phyloP scores from a whole-genome alignment of 2,888 invertebrate genomes.

The Heliconius aoede region DNA sequence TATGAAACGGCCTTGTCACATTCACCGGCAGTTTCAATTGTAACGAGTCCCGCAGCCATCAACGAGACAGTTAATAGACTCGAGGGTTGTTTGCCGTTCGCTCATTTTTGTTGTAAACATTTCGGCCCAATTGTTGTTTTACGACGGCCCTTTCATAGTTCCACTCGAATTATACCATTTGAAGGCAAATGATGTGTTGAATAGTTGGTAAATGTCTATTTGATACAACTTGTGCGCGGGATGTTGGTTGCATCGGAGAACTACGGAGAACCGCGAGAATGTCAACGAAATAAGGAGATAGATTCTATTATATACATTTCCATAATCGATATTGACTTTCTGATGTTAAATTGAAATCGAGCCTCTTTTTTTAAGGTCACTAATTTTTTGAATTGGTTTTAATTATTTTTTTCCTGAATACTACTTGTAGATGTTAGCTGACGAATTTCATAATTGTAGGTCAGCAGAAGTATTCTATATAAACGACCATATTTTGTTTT shows the following conservation, averaged over 20 bases:
- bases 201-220: slow-evolving; percentile 20
- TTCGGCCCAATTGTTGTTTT: slow-evolving; percentile 41
- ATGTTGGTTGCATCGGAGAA: background rate
- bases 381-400: too few relatives aligned
- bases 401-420: too few relatives aligned
- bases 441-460: too few relatives aligned
- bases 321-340: background rate
- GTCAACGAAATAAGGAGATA: background rate
- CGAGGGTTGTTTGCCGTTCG: slow-evolving; percentile 32
- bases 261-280: background rate
- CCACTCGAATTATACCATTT: slow-evolving; percentile 13
- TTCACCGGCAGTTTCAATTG: slow-evolving; percentile 49
- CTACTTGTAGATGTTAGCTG: too few relatives aligned
- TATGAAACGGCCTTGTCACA: slow-evolving; percentile 53
- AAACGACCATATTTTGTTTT: too few relatives aligned
- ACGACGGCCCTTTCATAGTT: slow-evolving; percentile 36
- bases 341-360: too few relatives aligned
- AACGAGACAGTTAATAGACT: slow-evolving; percentile 48
- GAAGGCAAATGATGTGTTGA: slow-evolving; percentile 9
- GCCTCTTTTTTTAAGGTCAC: too few relatives aligned
- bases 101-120: slow-evolving; percentile 35
- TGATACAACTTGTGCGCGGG: background rate
- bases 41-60: slow-evolving; percentile 49
- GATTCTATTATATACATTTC: background rate
- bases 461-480: too few relatives aligned